Evolutionary conservation across 2,888 invertebrate genomes (phyloP).

Genomic region (Himalopsyche anomala): DNA sequence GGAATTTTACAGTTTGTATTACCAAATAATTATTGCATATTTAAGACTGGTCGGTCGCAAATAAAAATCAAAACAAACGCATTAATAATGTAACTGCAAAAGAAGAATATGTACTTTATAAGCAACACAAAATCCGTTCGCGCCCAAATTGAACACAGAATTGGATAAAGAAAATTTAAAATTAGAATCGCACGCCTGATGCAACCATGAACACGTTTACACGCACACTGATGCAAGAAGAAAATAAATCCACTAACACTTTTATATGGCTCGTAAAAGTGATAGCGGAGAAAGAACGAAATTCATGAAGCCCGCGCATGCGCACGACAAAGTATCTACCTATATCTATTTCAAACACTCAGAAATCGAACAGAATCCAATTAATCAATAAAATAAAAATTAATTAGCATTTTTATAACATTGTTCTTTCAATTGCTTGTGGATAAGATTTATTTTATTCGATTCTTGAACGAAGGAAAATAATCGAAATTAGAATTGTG

Average conservation of each 20-base stretch:
- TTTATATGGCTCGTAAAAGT: constrained; percentile 9
- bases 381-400: background rate
- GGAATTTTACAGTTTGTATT: too few species aligned
- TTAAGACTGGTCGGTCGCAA: too few species aligned
- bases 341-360: background rate
- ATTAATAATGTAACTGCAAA: too few species aligned
- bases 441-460: too few species aligned
- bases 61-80: too few species aligned
- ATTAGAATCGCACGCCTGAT: constrained; percentile 4
- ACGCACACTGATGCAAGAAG: background rate
- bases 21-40: too few species aligned
- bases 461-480: too few species aligned
- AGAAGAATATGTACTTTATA: too few species aligned
- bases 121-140: background rate
- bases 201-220: constrained; percentile 10
- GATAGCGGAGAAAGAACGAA: constrained; percentile 21
- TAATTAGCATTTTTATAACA: too few species aligned
- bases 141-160: constrained; percentile 16
- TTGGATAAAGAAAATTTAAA: background rate
- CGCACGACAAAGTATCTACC: background rate
- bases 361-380: background rate
- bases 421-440: too few species aligned
- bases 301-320: background rate
- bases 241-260: constrained; percentile 16
- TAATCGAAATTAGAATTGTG: too few species aligned